Evolutionary conservation across 2,797 vertebrate species (phyloP), one percentile per base, ranked within the genome.

Genomic region (Neosilurus mollespiculum): DNA sequence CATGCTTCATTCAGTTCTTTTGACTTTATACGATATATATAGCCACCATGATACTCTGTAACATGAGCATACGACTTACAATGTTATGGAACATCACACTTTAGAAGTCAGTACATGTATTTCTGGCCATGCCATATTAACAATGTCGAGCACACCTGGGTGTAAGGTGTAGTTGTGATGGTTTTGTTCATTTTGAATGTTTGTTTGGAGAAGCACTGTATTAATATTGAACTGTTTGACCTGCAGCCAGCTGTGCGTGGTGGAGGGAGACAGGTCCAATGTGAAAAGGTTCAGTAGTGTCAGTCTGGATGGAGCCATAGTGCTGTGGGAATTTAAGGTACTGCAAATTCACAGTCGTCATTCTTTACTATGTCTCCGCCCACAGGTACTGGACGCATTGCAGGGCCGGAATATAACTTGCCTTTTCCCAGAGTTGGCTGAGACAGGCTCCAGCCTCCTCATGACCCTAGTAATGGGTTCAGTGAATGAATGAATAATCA

Each of bases 311-410:
- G 95, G 95, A 86, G 90, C 93, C 78, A 90, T 95, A 93, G 93
- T 93, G 20, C 76, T 95, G 67, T 95, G 94, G 95, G 91, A 92
- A 2, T 89, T 94, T 58, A 93, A 94, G 94, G 94, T 95, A 89
- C 61, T 34, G 43, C 73, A 49, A 12, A 26, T 58, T 8, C 16
- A 37, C 15, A 16, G 18, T 16, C 5, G 1, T 12, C 15, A n/a
- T 71, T 49, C 67, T 70, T 70, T 70, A 49, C 1, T 30, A 30
- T 43, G 43, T 43, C 43, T 5, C 43, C 8, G 43, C 43, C 8
- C 43, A 43, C 43, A 43, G 43, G 43, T 43, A 43, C 43, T 43
- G 8, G 43, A 43, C 43, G 30, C 30, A 30, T 30, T 30, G 30
- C 30, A 43, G 1, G 43, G 43, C 4, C 43, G 8, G 43, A 43